These are phyloP conservation scores for Drosophila yakuba DNA, from an alignment of 1,140 invertebrate genomes.

Conservation along the genomic window DNA sequence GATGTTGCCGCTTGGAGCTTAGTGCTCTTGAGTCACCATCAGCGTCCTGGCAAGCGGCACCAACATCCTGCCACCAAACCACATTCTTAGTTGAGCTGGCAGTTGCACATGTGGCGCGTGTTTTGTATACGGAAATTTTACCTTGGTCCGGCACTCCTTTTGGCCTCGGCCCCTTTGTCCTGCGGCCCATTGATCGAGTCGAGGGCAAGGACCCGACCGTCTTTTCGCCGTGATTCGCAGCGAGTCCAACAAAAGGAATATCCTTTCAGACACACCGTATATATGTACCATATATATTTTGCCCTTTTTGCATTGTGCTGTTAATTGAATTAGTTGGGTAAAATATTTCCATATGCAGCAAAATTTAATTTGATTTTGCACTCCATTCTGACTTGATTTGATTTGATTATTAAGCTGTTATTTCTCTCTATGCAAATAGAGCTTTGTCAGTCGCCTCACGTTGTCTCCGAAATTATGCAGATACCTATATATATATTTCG, in stretches of 20 bases:
- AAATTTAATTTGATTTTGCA: conserved; percentile 64
- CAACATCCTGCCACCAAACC: conserved; percentile 16
- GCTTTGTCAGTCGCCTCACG: conserved; percentile 52
- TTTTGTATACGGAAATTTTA: conserved; percentile 71
- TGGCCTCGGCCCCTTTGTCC: conserved; percentile 26
- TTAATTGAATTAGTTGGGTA: conserved; percentile 76
- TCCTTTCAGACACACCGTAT: conserved; percentile 6
- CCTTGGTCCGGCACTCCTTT: conserved; percentile 51
- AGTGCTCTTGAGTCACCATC: conserved; percentile 76
- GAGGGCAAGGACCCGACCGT: conserved; percentile 73
- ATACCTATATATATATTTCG: conserved; percentile 44
- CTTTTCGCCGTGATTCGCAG: conserved; percentile 34
- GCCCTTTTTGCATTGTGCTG: conserved; percentile 62
- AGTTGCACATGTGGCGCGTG: conserved; percentile 56
- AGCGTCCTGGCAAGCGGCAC: conserved; percentile 49
- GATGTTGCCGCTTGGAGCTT: conserved; percentile 80
- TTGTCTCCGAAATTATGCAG: conserved; percentile 65
- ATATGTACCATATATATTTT: conserved; percentile 3
- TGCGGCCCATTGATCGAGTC: conserved; percentile 35
- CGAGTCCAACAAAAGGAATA: conserved; percentile 52
- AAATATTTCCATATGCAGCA: conserved; percentile 64
- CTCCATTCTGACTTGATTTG: conserved; percentile 40
- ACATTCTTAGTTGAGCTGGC: conserved; percentile 17
- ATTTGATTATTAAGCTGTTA: conserved; percentile 49
- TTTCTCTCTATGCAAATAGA: conserved; percentile 33